These are phyloP conservation scores for Odontomyia ornata DNA, from an alignment of 2,888 invertebrate genomes.

Conservation along the genomic window DNA sequence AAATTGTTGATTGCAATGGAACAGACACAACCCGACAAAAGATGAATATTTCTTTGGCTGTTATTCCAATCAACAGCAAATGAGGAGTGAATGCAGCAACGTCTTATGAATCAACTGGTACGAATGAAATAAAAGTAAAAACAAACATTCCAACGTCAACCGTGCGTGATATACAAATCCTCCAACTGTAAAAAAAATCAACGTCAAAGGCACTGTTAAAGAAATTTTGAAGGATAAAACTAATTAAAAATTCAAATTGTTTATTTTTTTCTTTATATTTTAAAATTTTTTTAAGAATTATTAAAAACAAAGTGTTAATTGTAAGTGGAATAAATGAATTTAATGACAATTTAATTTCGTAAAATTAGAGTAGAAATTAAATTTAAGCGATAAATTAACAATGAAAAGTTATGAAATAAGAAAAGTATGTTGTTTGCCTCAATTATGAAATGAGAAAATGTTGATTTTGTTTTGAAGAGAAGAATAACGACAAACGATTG, in stretches of 20 bases:
- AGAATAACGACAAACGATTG: neutral
- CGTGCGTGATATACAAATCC: neutral
- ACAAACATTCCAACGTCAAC: neutral
- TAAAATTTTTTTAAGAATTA: neutral
- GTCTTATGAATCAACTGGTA: neutral
- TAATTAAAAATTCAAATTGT: neutral
- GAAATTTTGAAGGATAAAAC: neutral
- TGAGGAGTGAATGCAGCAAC: neutral
- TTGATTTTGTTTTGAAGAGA: constrained; percentile 11
- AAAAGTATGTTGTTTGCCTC: constrained; percentile 12
- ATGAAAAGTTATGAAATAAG: neutral
- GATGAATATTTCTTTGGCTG: neutral
- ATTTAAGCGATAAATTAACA: constrained; percentile 32
- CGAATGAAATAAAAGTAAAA: neutral
- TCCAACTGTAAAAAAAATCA: neutral
- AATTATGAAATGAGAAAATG: neutral
- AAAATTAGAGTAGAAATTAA: neutral
- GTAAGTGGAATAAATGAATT: constrained; percentile 19
- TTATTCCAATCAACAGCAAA: neutral
- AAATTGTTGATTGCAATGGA: neutral
- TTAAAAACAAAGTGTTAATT: constrained; percentile 1
- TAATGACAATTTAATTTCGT: constrained; percentile 18
- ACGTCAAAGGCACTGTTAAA: neutral
- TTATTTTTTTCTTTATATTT: neutral
- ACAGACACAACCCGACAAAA: neutral